Evolutionary conservation across 2,113 vertebrate species (phyloP).

Genomic region (Lontra canadensis): DNA sequence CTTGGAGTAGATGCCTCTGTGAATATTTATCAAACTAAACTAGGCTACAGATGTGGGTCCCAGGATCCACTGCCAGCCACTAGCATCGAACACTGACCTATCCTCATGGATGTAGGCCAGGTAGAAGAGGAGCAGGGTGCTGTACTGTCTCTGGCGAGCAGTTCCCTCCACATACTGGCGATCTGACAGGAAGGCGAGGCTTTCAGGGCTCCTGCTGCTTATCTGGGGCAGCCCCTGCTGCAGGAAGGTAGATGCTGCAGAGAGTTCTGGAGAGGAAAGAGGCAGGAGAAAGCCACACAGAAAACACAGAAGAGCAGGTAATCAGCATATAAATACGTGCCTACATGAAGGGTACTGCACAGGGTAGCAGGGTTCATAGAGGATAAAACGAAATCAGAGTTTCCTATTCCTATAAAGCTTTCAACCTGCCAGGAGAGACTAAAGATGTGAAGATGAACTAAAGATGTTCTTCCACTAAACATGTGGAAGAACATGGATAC

Average conservation of each 20-base stretch:
- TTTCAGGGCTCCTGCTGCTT: constrained; percentile 86
- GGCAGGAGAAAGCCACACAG: not conserved
- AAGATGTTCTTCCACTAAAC: not conserved
- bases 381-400: not conserved
- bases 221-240: constrained; percentile 86
- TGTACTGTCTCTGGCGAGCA: constrained; percentile 87
- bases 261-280: constrained; percentile 80
- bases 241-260: constrained; percentile 87
- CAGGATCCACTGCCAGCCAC: not conserved
- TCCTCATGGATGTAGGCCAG: constrained; percentile 89
- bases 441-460: not conserved
- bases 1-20: not conserved
- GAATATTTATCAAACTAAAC: not conserved
- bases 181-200: constrained; percentile 87
- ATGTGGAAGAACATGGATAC: not conserved
- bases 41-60: not conserved
- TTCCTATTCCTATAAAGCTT: not conserved
- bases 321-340: not conserved
- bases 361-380: not conserved
- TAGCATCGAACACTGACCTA: constrained; percentile 85
- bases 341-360: not conserved
- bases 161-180: constrained; percentile 82
- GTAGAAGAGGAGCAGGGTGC: constrained; percentile 88
- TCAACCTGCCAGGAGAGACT: not conserved
- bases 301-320: not conserved